phyloP scores from a whole-genome alignment of 2,888 invertebrate genomes.

The Dexiosoma caninum region DNA sequence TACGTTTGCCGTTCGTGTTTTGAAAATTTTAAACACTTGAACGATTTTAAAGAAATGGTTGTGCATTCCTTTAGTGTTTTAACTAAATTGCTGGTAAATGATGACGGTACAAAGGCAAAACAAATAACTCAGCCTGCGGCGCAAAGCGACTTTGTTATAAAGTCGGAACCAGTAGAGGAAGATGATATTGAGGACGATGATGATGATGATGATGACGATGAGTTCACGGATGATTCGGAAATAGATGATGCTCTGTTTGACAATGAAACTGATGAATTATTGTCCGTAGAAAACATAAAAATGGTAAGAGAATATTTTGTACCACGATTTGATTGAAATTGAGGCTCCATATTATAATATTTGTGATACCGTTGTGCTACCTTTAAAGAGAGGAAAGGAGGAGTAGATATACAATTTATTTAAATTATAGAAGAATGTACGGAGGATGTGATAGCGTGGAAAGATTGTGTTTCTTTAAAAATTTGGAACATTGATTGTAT shows the following conservation, averaged over 20 bases:
- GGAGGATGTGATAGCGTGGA: too few relatives aligned
- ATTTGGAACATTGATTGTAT: too few relatives aligned
- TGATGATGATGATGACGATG: not conserved
- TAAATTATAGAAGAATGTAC: too few relatives aligned
- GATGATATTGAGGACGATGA: not conserved
- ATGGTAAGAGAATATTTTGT: too few relatives aligned
- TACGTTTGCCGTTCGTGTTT: conserved; percentile 61
- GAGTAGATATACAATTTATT: not conserved
- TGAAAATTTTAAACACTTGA: conserved; percentile 51
- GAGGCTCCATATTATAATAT: too few relatives aligned
- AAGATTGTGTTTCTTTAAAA: too few relatives aligned
- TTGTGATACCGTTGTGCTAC: too few relatives aligned
- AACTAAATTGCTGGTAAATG: conserved; percentile 13
- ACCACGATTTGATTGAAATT: too few relatives aligned
- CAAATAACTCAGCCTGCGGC: not conserved
- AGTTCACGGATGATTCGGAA: conserved; percentile 26
- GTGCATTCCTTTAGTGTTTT: conserved; percentile 47
- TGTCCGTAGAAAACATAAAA: not conserved
- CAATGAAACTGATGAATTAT: not conserved
- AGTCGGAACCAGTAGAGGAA: conserved; percentile 48
- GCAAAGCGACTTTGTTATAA: conserved; percentile 26
- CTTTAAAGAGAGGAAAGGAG: too few relatives aligned
- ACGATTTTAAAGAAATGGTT: conserved; percentile 53
- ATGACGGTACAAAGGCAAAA: not conserved
- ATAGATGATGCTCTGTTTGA: not conserved